Percentiles rank a stretch among this genome's conserved stretches.
Evolutionary conservation across 2,888 invertebrate genomes (phyloP).

Genomic region (Tineola bisselliella): DNA sequence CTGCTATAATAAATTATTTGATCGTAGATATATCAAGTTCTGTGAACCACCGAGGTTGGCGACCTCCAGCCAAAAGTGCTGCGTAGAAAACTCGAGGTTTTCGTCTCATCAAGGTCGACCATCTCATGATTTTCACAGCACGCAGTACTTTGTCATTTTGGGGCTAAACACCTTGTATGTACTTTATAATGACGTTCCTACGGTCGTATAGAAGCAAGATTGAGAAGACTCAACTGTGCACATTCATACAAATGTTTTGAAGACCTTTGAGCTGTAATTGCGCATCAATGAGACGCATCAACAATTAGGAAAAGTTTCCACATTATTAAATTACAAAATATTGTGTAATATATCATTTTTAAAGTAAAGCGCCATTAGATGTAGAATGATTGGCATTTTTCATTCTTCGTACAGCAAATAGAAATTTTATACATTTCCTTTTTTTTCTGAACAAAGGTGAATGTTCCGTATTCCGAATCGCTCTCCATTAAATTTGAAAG

Average conservation of each 20-base stretch:
- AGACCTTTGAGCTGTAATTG: too few relatives aligned
- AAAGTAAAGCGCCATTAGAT: background rate
- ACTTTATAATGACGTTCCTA: background rate
- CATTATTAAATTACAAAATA: background rate
- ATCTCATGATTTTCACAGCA: conserved; percentile 18
- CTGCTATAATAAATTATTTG: background rate
- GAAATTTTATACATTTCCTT: background rate
- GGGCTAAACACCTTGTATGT: conserved; percentile 1
- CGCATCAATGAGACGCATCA: too few relatives aligned
- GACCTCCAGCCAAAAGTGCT: conserved; percentile 1
- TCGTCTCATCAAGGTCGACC: conserved; percentile 15
- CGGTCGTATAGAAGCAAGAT: too few relatives aligned
- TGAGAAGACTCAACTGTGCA: too few relatives aligned
- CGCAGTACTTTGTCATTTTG: conserved; percentile 12
- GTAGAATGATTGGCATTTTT: background rate
- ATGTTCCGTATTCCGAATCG: background rate
- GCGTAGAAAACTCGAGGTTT: conserved; percentile 12
- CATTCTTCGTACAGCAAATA: too few relatives aligned
- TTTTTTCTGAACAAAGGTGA: background rate
- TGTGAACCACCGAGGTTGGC: conserved; percentile 10
- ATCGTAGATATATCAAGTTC: background rate
- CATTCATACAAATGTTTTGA: too few relatives aligned
- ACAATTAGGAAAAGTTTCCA: background rate
- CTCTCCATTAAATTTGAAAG: background rate
- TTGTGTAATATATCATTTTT: background rate